Percentiles rank a stretch among this genome's conserved stretches.
These are phyloP conservation scores for Macrobrachium rosenbergii DNA, from an alignment of 1,140 invertebrate species.

Conservation along the genomic window DNA sequence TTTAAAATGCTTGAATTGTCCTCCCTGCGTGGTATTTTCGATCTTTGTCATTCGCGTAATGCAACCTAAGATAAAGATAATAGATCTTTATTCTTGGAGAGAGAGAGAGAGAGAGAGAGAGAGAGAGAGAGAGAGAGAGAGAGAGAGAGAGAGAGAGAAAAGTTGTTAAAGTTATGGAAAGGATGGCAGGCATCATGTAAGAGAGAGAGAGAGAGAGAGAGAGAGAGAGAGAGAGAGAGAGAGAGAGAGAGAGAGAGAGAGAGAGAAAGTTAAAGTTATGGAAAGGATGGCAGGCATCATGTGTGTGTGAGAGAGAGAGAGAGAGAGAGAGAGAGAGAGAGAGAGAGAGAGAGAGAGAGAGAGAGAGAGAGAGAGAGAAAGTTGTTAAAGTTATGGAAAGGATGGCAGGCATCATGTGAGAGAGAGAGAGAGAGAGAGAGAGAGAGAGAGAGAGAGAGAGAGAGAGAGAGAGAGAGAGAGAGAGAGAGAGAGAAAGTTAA, in stretches of 20 bases:
- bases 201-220: slow-evolving; percentile 41
- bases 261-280: too few species aligned
- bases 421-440: background rate
- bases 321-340: slow-evolving; percentile 13
- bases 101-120: background rate
- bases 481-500: background rate
- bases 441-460: too few species aligned
- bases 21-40: too few species aligned
- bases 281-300: too few species aligned
- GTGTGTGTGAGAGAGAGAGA: too few species aligned
- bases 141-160: background rate
- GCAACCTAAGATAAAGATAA: too few species aligned
- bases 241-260: slow-evolving; percentile 45
- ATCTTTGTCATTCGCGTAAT: too few species aligned
- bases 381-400: background rate
- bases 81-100: too few species aligned
- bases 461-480: too few species aligned
- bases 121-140: background rate
- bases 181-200: background rate
- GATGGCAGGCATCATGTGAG: background rate
- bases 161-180: background rate
- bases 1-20: too few species aligned
- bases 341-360: background rate
- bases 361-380: background rate
- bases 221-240: slow-evolving; percentile 42